Evolutionary conservation across 2,797 vertebrate species (phyloP).

Genomic region (Adrianichthys oophorus): DNA sequence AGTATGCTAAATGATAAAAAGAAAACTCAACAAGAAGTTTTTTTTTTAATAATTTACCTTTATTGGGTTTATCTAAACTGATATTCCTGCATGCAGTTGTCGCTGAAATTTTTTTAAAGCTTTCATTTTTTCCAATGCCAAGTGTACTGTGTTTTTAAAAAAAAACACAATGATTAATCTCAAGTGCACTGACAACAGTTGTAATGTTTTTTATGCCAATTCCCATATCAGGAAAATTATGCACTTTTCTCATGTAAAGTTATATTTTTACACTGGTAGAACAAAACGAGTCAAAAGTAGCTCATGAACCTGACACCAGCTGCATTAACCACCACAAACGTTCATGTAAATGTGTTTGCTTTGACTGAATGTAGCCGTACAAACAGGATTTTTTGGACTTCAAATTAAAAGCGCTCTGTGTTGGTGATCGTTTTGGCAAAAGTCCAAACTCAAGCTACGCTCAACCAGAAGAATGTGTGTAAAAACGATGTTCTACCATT

Average conservation of each 20-base stretch:
- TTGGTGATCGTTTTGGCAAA: neutral
- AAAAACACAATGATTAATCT: slow-evolving; percentile 30
- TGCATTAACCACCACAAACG: slow-evolving; percentile 39
- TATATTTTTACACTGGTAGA: slow-evolving; percentile 47
- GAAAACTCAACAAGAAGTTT: slow-evolving; percentile 9
- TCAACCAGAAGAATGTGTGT: slow-evolving; percentile 26
- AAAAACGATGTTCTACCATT: slow-evolving; percentile 33
- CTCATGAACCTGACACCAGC: slow-evolving; percentile 46
- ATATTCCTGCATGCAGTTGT: slow-evolving; percentile 55
- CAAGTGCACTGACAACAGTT: slow-evolving; percentile 50
- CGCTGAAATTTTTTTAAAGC: slow-evolving; percentile 34
- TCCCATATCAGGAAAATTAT: slow-evolving; percentile 40
- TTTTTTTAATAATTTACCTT: slow-evolving; percentile 13
- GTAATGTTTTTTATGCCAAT: slow-evolving; percentile 44
- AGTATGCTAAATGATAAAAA: neutral
- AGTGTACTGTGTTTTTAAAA: slow-evolving; percentile 15
- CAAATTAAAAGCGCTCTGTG: neutral
- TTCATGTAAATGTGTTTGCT: slow-evolving; percentile 15
- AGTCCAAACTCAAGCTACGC: neutral
- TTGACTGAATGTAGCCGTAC: slow-evolving; percentile 47
- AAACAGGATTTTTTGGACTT: slow-evolving; percentile 13
- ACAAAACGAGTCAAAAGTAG: slow-evolving; percentile 17
- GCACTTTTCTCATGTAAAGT: slow-evolving; percentile 57
- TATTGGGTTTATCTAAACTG: slow-evolving; percentile 41
- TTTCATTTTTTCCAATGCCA: slow-evolving; percentile 27